Evolutionary conservation across 2,113 vertebrate species (phyloP).

Genomic region (Erythrolamprus reginae): DNA sequence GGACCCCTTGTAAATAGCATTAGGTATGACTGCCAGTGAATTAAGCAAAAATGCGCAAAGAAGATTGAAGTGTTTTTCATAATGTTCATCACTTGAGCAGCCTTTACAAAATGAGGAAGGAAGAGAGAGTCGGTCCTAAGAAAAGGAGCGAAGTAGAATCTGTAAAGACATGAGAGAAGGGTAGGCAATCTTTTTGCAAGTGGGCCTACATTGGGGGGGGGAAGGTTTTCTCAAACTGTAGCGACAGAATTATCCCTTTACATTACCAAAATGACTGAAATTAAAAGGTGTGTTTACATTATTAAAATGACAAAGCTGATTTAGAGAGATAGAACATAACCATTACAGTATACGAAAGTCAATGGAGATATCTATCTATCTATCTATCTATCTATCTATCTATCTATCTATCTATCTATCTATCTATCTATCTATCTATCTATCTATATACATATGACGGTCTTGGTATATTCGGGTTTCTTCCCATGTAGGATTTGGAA

Average conservation of each 20-base stretch:
- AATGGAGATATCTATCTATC: too few species aligned
- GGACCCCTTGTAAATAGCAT: slow-evolving; percentile 58
- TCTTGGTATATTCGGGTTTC: too few species aligned
- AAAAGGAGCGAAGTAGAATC: slow-evolving; percentile 41
- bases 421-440: too few species aligned
- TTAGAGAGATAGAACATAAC: too few species aligned
- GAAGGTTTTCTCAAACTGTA: background rate
- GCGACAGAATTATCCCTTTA: background rate
- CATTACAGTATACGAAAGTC: too few species aligned
- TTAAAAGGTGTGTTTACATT: background rate
- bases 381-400: too few species aligned
- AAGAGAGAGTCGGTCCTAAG: slow-evolving; percentile 35
- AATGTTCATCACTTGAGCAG: slow-evolving; percentile 55
- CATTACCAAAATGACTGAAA: background rate
- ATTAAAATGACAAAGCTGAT: too few species aligned
- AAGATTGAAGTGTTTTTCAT: slow-evolving; percentile 58
- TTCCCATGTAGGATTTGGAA: too few species aligned
- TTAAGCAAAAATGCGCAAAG: slow-evolving; percentile 49
- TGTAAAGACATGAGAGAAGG: background rate
- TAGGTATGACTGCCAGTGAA: slow-evolving; percentile 56
- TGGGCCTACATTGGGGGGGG: background rate
- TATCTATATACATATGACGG: too few species aligned
- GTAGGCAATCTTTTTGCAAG: background rate
- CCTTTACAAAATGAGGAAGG: slow-evolving; percentile 57
- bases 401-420: too few species aligned